Percentiles rank a stretch among this genome's conserved stretches.
These are phyloP conservation scores for Carabus problematicus DNA, from an alignment of 2,888 invertebrate genomes.

Conservation along the genomic window DNA sequence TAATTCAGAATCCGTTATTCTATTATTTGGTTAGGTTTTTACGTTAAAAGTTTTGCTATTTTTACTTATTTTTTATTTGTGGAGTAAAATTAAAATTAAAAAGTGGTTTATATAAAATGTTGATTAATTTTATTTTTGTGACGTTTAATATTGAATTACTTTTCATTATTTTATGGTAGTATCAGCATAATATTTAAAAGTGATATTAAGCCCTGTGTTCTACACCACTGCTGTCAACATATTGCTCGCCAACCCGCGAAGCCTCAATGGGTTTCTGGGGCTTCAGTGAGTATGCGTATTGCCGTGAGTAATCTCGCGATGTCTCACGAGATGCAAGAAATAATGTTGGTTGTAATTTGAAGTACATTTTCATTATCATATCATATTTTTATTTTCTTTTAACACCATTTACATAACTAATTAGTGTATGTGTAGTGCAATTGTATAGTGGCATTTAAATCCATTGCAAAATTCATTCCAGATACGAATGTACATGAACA, in stretches of 20 bases:
- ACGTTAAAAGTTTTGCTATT: not conserved
- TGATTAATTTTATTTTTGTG: too few relatives aligned
- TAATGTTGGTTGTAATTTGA: conserved; percentile 24
- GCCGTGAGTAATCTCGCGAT: not conserved
- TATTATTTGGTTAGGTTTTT: not conserved
- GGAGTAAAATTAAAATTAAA: not conserved
- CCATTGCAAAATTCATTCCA: conserved; percentile 17
- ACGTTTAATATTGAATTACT: too few relatives aligned
- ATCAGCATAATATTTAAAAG: not conserved
- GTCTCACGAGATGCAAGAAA: not conserved
- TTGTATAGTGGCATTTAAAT: conserved; percentile 14
- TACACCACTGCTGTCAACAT: not conserved
- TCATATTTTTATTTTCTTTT: conserved; percentile 24
- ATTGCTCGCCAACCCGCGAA: conserved; percentile 8
- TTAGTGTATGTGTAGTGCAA: conserved; percentile 2
- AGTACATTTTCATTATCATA: conserved; percentile 29
- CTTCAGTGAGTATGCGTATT: not conserved
- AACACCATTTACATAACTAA: not conserved
- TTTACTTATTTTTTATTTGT: not conserved
- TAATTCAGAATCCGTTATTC: too few relatives aligned
- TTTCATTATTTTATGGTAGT: too few relatives aligned
- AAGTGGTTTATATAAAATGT: too few relatives aligned
- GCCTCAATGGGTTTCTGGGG: not conserved
- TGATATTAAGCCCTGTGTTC: not conserved
- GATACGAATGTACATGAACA: conserved; percentile 20